Percentiles rank a stretch among this genome's conserved stretches.
Conservation (phyloP, 2,113 vertebrate species). For the Calyptommatus sinebrachiatus region DNA sequence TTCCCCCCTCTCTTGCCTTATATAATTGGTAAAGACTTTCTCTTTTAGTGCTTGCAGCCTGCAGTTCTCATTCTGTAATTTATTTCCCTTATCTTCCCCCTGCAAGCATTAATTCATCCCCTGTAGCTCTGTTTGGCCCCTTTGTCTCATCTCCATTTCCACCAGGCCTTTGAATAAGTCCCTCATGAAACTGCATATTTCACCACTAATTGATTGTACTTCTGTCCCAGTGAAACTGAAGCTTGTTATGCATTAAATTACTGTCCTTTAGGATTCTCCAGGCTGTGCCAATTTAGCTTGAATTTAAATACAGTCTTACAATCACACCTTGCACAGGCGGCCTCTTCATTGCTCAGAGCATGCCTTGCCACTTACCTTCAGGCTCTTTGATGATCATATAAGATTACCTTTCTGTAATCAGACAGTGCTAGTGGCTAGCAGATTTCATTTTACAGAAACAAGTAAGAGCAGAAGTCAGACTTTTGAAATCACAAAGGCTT, state of each 20-base stretch:
- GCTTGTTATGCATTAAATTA: conserved; percentile 37
- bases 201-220: conserved; percentile 40
- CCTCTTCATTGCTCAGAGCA: conserved; percentile 5
- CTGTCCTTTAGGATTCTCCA: conserved; percentile 28
- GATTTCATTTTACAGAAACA: too few species aligned
- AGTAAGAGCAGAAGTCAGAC: too few species aligned
- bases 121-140: conserved; percentile 16
- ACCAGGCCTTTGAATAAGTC: conserved; percentile 26
- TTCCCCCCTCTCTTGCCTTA: conserved; percentile 33
- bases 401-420: too few species aligned
- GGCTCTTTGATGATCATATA: not conserved
- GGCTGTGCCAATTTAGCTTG: not conserved
- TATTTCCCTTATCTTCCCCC: conserved; percentile 33
- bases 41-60: conserved; percentile 20
- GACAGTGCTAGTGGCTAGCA: too few species aligned
- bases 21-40: conserved; percentile 44
- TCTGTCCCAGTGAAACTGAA: conserved; percentile 23
- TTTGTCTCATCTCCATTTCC: conserved; percentile 33
- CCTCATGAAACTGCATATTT: conserved; percentile 34
- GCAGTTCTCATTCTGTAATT: conserved; percentile 50
- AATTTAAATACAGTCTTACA: conserved; percentile 14
- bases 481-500: too few species aligned
- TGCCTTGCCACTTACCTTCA: not conserved
- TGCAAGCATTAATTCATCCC: conserved; percentile 30
- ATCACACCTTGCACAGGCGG: not conserved